Evolutionary conservation across 2,797 vertebrate species (phyloP), one percentile per base, ranked within the genome.

Genomic region (Cynodonichthys magdalenae): DNA sequence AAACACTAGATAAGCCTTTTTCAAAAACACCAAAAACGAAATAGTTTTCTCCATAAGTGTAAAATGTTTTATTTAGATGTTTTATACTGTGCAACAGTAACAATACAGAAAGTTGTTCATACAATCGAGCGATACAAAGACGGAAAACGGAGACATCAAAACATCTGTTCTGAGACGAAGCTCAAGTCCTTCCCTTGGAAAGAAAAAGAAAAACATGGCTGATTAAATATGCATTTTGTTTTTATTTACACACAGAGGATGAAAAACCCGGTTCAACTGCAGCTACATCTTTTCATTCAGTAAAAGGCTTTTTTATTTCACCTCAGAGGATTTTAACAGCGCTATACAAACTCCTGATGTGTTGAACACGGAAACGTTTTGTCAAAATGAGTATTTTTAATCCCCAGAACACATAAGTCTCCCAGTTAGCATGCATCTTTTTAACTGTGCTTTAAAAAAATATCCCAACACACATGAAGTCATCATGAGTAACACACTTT

Each of bases 51-150:
- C 44, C 51, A 9, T 87, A 91, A 88, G 92, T 93, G 93, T 94
- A 94, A 94, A 94, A 93, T 92, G 92, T 90, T 93, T 94, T 94
- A 94, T 94, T 94, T 92, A 92, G 89, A 92, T 87, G 90, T 91
- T 93, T 94, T 92, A 94, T 94, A 93, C 91, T 94, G 94, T 94
- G 93, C 91, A 94, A 94, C 92, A 93, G 92, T 94, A 93, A 94
- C 93, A 93, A 93, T 92, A 94, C 92, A 92, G 93, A 91, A 94
- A 80, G 88, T 90, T 92, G 90, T 92, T 83, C 89, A 90, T 91
- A 94, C 90, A 92, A 90, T 91, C 83, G 82, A 92, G 88, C 91
- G 90, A 91, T 91, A 93, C 91, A 93, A 92, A 93, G 87, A 91
- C 85, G 64, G 71, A 81, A 87, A 93, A 91, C 90, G 92, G 86